These are phyloP conservation scores for Apostichopus californicus DNA, from an alignment of 35 echinoderm and acorn worm genomes.

Conservation along the genomic window DNA sequence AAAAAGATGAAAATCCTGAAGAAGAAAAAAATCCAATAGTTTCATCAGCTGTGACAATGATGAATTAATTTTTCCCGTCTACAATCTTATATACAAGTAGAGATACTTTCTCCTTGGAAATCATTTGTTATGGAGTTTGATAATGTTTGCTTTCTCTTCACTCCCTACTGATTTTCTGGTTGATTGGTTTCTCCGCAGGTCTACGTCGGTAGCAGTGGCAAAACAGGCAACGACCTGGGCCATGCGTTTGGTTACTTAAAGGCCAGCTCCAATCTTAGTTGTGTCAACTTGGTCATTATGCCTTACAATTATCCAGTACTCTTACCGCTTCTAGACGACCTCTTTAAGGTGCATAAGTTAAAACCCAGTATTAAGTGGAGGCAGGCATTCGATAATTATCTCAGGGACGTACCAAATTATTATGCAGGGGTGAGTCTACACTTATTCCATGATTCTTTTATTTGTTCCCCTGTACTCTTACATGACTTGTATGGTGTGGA, in stretches of 20 bases:
- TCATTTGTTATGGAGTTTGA: no score
- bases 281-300: slow-evolving; percentile 92
- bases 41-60: no score
- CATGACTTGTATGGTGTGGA: no score
- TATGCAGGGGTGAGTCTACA: slow-evolving; percentile 84
- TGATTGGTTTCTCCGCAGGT: slow-evolving; percentile 53
- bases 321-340: slow-evolving; percentile 81
- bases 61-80: no score
- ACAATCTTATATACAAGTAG: no score
- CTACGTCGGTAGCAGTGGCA: slow-evolving; percentile 76
- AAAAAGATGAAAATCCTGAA: no score
- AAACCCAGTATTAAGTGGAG: slow-evolving; percentile 89
- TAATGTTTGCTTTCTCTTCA: no score
- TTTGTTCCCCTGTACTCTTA: no score
- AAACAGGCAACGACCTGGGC: slow-evolving; percentile 64
- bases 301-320: slow-evolving; percentile 97
- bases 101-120: no score
- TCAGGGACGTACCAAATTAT: slow-evolving; percentile 92
- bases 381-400: slow-evolving; percentile 90
- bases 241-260: slow-evolving; percentile 97
- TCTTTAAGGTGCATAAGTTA: slow-evolving; percentile 96
- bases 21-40: no score
- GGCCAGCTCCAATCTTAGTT: slow-evolving; percentile 85
- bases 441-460: no score
- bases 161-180: neutral